Evolutionary conservation across 2,888 invertebrate genomes (phyloP), one percentile per base, ranked within the genome.

Genomic region (Choreutis nemorana): DNA sequence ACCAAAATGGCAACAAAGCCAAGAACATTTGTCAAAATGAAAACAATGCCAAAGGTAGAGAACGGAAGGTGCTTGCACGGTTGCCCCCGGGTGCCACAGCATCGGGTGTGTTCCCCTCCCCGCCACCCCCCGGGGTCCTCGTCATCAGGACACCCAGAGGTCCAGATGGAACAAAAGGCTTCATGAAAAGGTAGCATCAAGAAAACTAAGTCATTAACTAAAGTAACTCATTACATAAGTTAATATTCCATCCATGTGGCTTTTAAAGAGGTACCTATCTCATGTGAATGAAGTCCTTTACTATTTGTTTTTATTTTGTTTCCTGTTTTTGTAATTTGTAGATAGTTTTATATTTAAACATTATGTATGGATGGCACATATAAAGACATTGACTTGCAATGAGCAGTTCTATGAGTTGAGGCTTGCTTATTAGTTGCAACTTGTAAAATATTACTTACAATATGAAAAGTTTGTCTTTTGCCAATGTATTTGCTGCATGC

Each of bases 131-230:
- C 3, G 77, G 79, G 7, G 77, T 80, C 2, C 64, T 75, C 8
- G 81, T 91, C 31, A 81, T 91, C 49, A 80, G 92, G 45, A 80
- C 87, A 55, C 92, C 92, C 1, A 81, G 82, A 44, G 91, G 91
- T 20, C 92, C 92, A 1, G 91, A 92, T 48, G 91, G 90, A 37
- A 87, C 89, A 27, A 78, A 73, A 55, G 77, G 77, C 14, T 78
- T 78, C 41, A 47, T 57, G 37, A 48, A 54, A 33, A 75, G 77
- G 73, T 78, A 78, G 77, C 77, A 72, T 50, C 45, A 36, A 26
- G 28, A 40, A 35, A 23, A 21, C 8, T 22, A 23, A 28, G 30
- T 26, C 23, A 23, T 10, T 18, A 23, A 34, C 25, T 31, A 34
- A 39, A 32, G 35, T 33, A 36, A 38, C 40, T 48, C 43, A n/a